Base-by-base conservation (phyloP, 2,113 vertebrate species). In the Manacus vitellinus region DNA sequence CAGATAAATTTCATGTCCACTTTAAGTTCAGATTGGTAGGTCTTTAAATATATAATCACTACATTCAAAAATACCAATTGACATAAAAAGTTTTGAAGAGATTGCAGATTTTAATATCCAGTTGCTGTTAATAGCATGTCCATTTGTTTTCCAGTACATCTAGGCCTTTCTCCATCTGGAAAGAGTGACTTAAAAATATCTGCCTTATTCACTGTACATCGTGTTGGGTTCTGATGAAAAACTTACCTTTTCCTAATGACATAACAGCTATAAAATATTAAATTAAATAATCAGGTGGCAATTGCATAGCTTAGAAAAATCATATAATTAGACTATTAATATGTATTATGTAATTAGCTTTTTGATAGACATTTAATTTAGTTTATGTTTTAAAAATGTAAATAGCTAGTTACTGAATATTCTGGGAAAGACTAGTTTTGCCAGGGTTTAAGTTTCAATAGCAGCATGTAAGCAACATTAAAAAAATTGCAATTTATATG, bases 321-420 rank as follows among this genome's bases (percentile, higher is more conserved):
- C 4, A 33, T 90, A 33, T 94, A 76, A 96, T 88, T 87, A 75
- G 35, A 46, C 71, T 90, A 92, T 88, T 94, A 93, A 55, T 85
- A 85, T 37, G 21, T 41, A 82, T 94, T 81, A 72, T 31, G n/a
- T 71, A 92, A 94, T 94, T 90, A 90, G 44, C 46, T 92, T 51
- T 95, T 85, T 85, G 92, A 51, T 72, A 95, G 77, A 47, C 24
- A 68, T 93, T 96, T 92, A 88, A 95, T 96, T 95, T 1, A 47
- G 61, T 70, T 96, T 87, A 56, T 87, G 55, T 92, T 92, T 90
- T 84, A 72, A 92, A 94, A 84, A 74, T 67, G 47, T 95, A 92
- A 94, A 86, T 96, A 95, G 52, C 56, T 84, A 75, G 44, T 78
- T 89, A 77, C 18, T 56, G 52, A 92, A 77, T 93, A 75, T 92